A percentile compares a stretch with the other conserved stretches of the same genome.
phyloP scores from a whole-genome alignment of 2,888 invertebrate species.

The Acrobeloides nanus region DNA sequence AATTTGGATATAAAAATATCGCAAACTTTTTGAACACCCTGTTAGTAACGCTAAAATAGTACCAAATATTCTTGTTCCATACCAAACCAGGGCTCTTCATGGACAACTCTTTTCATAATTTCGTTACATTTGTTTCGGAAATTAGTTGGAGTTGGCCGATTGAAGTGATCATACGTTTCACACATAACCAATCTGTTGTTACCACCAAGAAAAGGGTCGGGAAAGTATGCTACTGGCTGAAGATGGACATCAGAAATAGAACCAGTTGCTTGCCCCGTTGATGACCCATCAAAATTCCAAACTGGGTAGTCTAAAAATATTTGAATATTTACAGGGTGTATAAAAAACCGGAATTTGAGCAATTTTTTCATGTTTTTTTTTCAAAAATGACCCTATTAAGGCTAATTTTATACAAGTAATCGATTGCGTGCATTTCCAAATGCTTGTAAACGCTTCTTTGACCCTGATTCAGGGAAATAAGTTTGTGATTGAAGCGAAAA shows the following conservation, averaged over 20 bases:
- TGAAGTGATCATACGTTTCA: conserved; percentile 72
- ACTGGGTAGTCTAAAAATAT: conserved; percentile 62
- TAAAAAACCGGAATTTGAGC: too few relatives aligned
- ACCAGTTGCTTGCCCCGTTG: conserved; percentile 66
- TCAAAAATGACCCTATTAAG: too few relatives aligned
- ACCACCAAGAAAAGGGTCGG: conserved; percentile 46
- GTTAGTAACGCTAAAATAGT: too few relatives aligned
- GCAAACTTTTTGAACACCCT: too few relatives aligned
- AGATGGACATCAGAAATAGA: conserved; percentile 55
- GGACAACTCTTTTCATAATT: conserved; percentile 22
- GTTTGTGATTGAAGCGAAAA: too few relatives aligned
- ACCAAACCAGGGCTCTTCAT: conserved; percentile 55
- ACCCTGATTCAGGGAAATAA: too few relatives aligned
- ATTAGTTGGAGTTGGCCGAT: conserved; percentile 65
- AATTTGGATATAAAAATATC: conserved; percentile 22
- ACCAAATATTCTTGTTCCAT: conserved; percentile 60
- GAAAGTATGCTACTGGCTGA: conserved; percentile 36
- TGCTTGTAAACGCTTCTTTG: too few relatives aligned
- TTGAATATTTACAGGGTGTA: too few relatives aligned
- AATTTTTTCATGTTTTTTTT: too few relatives aligned
- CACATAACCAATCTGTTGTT: conserved; percentile 40
- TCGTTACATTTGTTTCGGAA: conserved; percentile 20
- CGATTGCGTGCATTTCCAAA: too few relatives aligned
- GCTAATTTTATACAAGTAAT: too few relatives aligned
- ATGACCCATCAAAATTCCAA: conserved; percentile 90